phyloP scores from a whole-genome alignment of 2,113 vertebrate genomes.

The Delphinapterus leucas region DNA sequence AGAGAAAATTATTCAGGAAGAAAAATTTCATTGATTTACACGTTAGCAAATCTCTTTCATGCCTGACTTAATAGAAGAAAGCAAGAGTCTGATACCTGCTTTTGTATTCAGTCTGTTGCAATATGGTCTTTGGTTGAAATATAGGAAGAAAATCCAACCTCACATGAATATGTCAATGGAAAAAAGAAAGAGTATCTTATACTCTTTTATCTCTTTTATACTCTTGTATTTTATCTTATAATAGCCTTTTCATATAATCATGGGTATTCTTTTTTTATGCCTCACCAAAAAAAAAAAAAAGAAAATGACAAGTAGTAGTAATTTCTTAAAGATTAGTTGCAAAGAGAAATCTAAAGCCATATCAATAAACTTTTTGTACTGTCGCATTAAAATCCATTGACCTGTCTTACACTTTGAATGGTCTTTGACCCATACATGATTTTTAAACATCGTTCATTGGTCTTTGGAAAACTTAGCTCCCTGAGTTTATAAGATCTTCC shows the following conservation, averaged over 20 bases:
- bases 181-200: neutral
- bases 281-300: neutral
- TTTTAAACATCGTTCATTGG: neutral
- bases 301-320: neutral
- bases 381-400: neutral
- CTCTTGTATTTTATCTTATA: neutral
- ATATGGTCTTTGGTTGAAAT: neutral
- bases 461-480: neutral
- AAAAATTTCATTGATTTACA: neutral
- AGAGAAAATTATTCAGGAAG: neutral
- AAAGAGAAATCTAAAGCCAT: neutral
- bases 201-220: too few relatives aligned
- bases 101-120: neutral
- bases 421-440: neutral
- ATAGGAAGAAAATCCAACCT: neutral
- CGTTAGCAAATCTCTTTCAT: neutral
- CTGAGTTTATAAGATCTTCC: neutral
- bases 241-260: neutral
- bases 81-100: neutral
- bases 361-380: neutral
- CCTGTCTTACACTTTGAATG: neutral
- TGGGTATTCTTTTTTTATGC: neutral
- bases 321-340: neutral
- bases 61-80: neutral
- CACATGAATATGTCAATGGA: neutral